Conservation (phyloP, 2,888 invertebrate genomes). For the Lepidochrysops patricia region DNA sequence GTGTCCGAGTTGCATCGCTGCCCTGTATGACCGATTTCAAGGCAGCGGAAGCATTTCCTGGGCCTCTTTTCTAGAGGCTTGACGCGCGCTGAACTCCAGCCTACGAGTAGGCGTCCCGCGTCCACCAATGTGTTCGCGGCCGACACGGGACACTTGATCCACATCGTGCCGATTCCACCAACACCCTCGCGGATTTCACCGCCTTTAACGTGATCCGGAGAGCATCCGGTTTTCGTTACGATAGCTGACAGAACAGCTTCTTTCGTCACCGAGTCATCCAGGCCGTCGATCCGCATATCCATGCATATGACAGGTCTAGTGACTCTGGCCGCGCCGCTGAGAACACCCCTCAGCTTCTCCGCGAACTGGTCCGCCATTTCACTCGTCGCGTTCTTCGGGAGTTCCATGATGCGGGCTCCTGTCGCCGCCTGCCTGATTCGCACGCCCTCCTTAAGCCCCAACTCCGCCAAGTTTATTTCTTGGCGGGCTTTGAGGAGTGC, state of each 20-base stretch:
- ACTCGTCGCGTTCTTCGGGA: not conserved
- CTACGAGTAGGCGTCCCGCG: not conserved
- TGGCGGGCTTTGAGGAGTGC: too few relatives aligned
- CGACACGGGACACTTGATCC: not conserved
- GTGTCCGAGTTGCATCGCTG: not conserved
- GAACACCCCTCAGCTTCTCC: not conserved
- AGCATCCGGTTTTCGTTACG: not conserved
- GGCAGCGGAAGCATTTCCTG: conserved; percentile 1
- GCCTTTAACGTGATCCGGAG: not conserved
- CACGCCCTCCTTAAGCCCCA: not conserved
- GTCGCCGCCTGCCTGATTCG: not conserved
- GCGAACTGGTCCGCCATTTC: not conserved
- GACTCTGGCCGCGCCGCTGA: not conserved
- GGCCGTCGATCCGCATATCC: not conserved
- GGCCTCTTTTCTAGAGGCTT: not conserved
- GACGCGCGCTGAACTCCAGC: not conserved
- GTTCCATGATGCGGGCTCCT: not conserved
- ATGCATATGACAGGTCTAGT: not conserved
- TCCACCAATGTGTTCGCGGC: not conserved
- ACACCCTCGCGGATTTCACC: not conserved
- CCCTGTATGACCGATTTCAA: not conserved
- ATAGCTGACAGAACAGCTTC: not conserved
- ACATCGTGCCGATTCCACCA: not conserved
- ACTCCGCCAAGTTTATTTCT: not conserved
- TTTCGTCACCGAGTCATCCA: not conserved